phyloP scores from a whole-genome alignment of 2,888 invertebrate species.

The Pterostichus madidus region DNA sequence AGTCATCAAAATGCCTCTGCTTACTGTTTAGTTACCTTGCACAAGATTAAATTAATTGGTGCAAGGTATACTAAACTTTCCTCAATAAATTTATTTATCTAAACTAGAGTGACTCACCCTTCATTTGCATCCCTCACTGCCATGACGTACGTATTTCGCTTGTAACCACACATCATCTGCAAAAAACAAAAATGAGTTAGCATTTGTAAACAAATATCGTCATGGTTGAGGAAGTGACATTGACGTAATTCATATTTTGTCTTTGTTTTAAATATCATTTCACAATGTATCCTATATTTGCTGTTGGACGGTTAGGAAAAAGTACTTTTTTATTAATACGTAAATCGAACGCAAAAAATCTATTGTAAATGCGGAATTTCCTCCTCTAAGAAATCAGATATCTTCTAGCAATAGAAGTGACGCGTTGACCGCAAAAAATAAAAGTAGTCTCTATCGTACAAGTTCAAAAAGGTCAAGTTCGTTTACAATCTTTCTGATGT shows the following conservation, averaged over 20 bases:
- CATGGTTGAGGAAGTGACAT: neutral
- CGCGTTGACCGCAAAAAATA: conserved; percentile 34
- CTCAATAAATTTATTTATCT: neutral
- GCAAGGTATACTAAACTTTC: neutral
- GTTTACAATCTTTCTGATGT: neutral
- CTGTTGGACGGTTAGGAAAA: neutral
- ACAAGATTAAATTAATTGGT: conserved; percentile 3
- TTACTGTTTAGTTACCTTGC: neutral
- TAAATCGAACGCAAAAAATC: neutral
- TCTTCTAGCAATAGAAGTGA: conserved; percentile 21
- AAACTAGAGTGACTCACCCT: conserved; percentile 19
- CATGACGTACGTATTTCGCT: conserved; percentile 8
- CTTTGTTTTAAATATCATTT: neutral
- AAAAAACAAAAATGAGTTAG: conserved; percentile 32
- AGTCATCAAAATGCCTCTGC: too few relatives aligned
- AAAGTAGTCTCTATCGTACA: neutral
- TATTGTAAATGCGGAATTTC: conserved; percentile 18
- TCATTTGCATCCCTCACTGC: conserved; percentile 2
- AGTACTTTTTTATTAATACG: conserved; percentile 23
- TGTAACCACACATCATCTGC: conserved; percentile 35
- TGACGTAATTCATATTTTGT: neutral
- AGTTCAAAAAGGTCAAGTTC: conserved; percentile 32
- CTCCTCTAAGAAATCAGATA: conserved; percentile 24
- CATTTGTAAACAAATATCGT: neutral
- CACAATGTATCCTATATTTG: neutral